Base-by-base conservation (phyloP, 2,888 invertebrate genomes). In the Watsonalla binaria region DNA sequence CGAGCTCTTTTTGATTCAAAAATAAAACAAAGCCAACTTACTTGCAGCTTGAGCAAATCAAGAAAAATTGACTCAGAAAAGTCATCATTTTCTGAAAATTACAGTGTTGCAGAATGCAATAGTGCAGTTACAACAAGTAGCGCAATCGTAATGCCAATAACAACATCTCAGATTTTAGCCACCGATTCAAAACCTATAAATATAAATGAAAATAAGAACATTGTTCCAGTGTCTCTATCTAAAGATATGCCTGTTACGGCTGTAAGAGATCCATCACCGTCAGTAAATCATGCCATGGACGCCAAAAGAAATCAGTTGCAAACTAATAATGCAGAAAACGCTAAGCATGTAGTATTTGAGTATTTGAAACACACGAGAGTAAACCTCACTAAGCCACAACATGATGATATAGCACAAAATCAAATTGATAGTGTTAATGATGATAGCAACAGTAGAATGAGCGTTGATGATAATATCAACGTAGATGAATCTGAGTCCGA, bases 1-100 rank as follows among this genome's bases (percentile, higher is more conserved):
- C 91, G 94, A 70, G 94, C 95, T 13, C 84, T 95, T 51, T 92
- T 93, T 72, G 94, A 95, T 73, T 92, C 93, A 45, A 93, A 93
- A 79, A 94, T 95, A 56, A 95, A 95, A 77, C 94, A 94, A 74
- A 93, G 93, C 61, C 93, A 94, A 74, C 78, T 90, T 53, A 82
- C 86, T 47, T 76, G 80, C 55, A 85, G 68, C 59, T 71, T 83
- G 59, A 81, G 76, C 58, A 89, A 85, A 78, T 60, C 78, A 57
- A 82, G 79, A 59, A 90, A 88, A 73, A 62, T 81, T 15, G 88
- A 89, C 52, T 51, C 80, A 35, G 86, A 86, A 61, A 80, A 79
- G 50, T 60, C 79, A n/a, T 66, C 73, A 13, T 78, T 71, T 49
- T 65, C 66, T 8, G 84, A 86, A 60, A 80, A 71, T 51, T 73